Base-by-base conservation (phyloP, 2,888 invertebrate species). In the Amphipoea oculea region DNA sequence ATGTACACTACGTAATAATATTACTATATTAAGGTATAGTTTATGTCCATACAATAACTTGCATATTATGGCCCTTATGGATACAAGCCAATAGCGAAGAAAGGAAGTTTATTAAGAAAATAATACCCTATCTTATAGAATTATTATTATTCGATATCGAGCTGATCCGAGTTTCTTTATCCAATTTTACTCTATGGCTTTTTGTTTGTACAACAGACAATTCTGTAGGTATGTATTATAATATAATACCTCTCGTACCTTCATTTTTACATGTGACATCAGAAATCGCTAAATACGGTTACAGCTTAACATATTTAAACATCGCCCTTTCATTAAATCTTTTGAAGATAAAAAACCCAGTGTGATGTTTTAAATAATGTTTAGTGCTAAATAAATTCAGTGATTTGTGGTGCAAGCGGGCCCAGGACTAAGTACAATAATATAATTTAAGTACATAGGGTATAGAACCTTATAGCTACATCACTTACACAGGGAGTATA, bases 1-100 rank as follows among this genome's bases (percentile, higher is more conserved):
- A 48, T 14, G n/a, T 73, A 54, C 51, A 72, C 12, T 42, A 72
- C 11, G 23, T 69, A 60, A 29, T 51, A 66, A 40, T 77, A 77
- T 54, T 54, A 60, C 20, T 48, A 51, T 60, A 66, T 72, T 48
- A 12, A 45, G 45, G 29, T 23, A 11, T 23, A 40, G 12, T 70
- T 65, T 66, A 3, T 60, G 17, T 29, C 20, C 42, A 29, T n/a
- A 78, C 11, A 79, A 29, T 4, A 51, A 60, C 29, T 45, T 79
- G 6, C 20, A n/a, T 60, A 57, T 29, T 45, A 54, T 4, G 6
- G 29, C 20, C 29, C 17, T 17, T 36, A 40, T 40, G 12, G 20
- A 45, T 20, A 20, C 7, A 65, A 66, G 20, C 0, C 6, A 40
- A 40, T 20, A 42, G 17, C 6, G n/a, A 45, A 36, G 54, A 77